These are phyloP conservation scores for Botia kubotai DNA, from an alignment of 2,797 vertebrate species.

Conservation along the genomic window DNA sequence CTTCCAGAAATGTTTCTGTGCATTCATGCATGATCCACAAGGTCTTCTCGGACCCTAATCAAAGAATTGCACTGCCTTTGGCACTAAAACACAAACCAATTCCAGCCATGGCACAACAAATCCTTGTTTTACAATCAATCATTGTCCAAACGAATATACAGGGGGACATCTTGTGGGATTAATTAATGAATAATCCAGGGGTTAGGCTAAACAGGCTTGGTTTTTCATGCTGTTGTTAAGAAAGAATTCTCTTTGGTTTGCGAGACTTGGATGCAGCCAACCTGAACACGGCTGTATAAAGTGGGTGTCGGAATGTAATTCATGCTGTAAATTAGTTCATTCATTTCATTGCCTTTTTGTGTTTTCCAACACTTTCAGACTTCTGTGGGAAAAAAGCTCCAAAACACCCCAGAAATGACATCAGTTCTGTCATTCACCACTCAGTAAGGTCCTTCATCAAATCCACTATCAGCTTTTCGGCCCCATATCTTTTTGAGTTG, in stretches of 20 bases:
- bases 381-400: background rate
- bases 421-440: constrained; percentile 26
- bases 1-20: constrained; percentile 79
- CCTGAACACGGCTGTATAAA: constrained; percentile 8
- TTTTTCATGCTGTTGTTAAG: constrained; percentile 8
- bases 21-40: constrained; percentile 82
- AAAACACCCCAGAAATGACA: constrained; percentile 22
- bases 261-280: constrained; percentile 1
- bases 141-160: constrained; percentile 55
- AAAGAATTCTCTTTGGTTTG: constrained; percentile 3
- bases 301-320: constrained; percentile 32
- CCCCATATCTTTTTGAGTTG: constrained; percentile 37
- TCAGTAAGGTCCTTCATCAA: constrained; percentile 20
- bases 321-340: constrained; percentile 18
- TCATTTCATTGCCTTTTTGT: constrained; percentile 12
- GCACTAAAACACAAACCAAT: constrained; percentile 66
- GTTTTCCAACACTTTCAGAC: background rate
- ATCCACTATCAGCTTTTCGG: constrained; percentile 44
- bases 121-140: constrained; percentile 69
- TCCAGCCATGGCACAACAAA: constrained; percentile 62
- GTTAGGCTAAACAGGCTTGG: constrained; percentile 68
- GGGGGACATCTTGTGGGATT: constrained; percentile 68
- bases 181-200: constrained; percentile 74
- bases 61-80: constrained; percentile 74
- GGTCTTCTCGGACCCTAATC: constrained; percentile 75